phyloP scores from a whole-genome alignment of 2,113 vertebrate genomes.

The Ceyx melanurus region DNA sequence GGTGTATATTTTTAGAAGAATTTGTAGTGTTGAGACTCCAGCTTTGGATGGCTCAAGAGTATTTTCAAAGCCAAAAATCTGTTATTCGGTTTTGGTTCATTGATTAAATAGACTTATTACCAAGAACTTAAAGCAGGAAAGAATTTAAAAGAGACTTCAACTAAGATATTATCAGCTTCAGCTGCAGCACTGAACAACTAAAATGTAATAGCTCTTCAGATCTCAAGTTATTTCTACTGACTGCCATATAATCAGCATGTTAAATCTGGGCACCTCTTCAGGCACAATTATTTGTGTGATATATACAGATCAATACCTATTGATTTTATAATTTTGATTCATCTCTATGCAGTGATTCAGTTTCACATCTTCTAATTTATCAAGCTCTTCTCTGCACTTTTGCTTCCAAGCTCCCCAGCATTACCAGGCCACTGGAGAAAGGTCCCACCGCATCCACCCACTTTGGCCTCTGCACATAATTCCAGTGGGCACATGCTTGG shows the following conservation, averaged over 20 bases:
- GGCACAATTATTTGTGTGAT: slow-evolving; percentile 65
- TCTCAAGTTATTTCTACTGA: slow-evolving; percentile 48
- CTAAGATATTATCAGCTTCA: slow-evolving; percentile 12
- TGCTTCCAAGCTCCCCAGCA: not conserved
- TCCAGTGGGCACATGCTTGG: not conserved
- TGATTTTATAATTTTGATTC: slow-evolving; percentile 73
- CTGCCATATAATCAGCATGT: slow-evolving; percentile 43
- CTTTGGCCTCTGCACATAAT: not conserved
- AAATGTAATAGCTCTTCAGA: not conserved
- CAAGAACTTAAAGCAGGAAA: slow-evolving; percentile 20
- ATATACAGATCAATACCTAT: slow-evolving; percentile 69
- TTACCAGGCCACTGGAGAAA: not conserved
- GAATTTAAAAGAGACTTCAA: not conserved
- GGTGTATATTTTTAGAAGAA: slow-evolving; percentile 38
- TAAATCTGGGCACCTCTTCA: slow-evolving; percentile 62
- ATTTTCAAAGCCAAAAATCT: slow-evolving; percentile 51
- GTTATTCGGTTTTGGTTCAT: not conserved
- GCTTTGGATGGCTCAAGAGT: slow-evolving; percentile 15
- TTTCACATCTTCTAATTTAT: slow-evolving; percentile 59
- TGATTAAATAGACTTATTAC: slow-evolving; percentile 47
- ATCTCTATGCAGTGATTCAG: slow-evolving; percentile 41
- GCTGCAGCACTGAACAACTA: not conserved
- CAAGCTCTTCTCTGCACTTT: not conserved
- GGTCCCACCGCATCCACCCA: not conserved
- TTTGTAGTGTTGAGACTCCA: slow-evolving; percentile 8